Evolutionary conservation across 1,140 invertebrate species (phyloP), one percentile per base, ranked within the genome.

Genomic region (Dinothrombium tinctorium): DNA sequence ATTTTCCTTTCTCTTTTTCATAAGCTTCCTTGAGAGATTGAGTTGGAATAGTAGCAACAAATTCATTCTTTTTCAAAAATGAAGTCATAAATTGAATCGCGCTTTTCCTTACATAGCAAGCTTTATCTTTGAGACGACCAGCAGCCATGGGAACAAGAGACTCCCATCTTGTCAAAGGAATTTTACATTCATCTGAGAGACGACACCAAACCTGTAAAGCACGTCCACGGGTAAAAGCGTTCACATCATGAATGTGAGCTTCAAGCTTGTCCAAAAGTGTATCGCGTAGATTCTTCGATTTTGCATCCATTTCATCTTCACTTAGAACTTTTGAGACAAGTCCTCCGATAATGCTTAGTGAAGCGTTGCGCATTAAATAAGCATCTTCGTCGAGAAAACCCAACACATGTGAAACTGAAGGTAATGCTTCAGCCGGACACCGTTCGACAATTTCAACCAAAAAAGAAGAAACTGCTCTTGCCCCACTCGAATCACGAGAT

Each of bases 211-310:
- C 69, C 50, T 79, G 72, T 17, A 84, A 59, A 2, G 74, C 71
- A 60, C 68, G 55, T 32, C 75, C 73, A 40, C 83, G 62, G 1
- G 84, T 80, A 53, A 77, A 81, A 3, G 79, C 74, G 50, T 81
- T 73, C 1, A 68, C 51, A 56, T 89, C 83, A 47, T 74, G 68
- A 33, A 84, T 68, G 54, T 86, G 81, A n/a, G 78, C 71, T 52
- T 76, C 63, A 3, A 84, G 56, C 47, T 66, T 61, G 42, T 76
- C 69, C 1, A 83, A 59, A 43, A 77, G 73, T 48, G 74, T 67
- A 51, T 80, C 70, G 2, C 77, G 62, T 32, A 65, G 60, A 21
- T 65, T 57, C 48, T 67, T 67, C 33, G 68, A 59, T 44, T 72
- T 71, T n/a, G 71, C 64, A 23, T 67, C 60, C 8, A 82, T 57